Percentiles rank a stretch among this genome's conserved stretches.
These are phyloP conservation scores for Teleogryllus occipitalis DNA, from an alignment of 1,140 invertebrate species.

Conservation along the genomic window DNA sequence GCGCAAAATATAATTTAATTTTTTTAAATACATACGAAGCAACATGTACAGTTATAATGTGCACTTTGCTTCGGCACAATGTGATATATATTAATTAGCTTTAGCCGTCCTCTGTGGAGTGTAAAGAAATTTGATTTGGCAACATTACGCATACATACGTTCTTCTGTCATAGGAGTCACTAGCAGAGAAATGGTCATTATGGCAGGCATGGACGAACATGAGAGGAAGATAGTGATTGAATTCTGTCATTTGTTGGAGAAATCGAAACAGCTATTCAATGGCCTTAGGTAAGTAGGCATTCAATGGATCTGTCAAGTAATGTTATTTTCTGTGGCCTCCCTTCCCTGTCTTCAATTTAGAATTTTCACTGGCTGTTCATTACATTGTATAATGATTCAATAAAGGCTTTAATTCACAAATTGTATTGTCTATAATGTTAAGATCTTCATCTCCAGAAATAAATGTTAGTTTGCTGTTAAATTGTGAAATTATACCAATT, in stretches of 20 bases:
- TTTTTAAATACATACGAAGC: not conserved
- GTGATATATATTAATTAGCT: not conserved
- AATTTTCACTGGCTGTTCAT: too few species aligned
- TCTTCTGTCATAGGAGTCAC: slow-evolving; percentile 15
- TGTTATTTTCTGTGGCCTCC: too few species aligned
- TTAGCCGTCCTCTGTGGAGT: not conserved
- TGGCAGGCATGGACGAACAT: slow-evolving; percentile 72
- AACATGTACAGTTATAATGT: too few species aligned
- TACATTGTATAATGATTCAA: too few species aligned
- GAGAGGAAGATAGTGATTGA: slow-evolving; percentile 92
- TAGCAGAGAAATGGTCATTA: slow-evolving; percentile 48
- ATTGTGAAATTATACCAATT: too few species aligned
- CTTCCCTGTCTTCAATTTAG: too few species aligned
- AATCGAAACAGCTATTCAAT: slow-evolving; percentile 96
- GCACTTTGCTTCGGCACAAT: not conserved
- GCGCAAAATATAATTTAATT: not conserved
- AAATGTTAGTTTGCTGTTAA: too few species aligned
- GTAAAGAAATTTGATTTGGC: not conserved
- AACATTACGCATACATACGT: slow-evolving; percentile 9
- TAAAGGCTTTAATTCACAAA: too few species aligned
- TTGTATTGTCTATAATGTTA: too few species aligned
- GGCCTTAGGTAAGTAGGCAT: slow-evolving; percentile 64
- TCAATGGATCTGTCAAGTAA: not conserved
- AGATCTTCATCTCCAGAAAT: too few species aligned
- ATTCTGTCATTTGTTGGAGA: slow-evolving; percentile 93